Conservation (phyloP, 2,113 vertebrate genomes). For the Centropus unirufus region DNA sequence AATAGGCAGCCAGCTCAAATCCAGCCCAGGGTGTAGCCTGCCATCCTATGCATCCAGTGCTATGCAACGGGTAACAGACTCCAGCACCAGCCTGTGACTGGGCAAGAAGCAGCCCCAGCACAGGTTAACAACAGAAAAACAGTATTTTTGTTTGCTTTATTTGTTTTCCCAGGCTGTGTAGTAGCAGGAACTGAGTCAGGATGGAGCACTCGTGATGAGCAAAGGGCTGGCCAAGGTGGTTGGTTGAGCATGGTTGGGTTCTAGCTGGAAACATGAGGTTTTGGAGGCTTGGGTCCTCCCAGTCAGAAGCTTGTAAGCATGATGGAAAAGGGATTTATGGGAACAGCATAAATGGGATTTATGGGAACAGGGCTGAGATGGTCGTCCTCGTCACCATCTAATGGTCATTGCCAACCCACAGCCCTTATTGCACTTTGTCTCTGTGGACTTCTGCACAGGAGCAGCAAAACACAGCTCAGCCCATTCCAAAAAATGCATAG, state of each 20-base stretch:
- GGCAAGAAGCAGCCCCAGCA: neutral
- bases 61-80: neutral
- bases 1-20: neutral
- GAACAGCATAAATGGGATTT: too few relatives aligned
- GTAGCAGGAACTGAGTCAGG: rapidly evolving
- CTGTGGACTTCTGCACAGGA: neutral
- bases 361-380: neutral
- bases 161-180: too few relatives aligned
- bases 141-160: neutral
- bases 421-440: neutral
- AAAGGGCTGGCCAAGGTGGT: neutral
- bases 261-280: neutral
- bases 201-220: rapidly evolving
- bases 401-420: neutral
- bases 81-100: neutral
- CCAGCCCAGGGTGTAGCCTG: neutral
- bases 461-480: neutral
- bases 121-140: rapidly evolving
- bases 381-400: rapidly evolving
- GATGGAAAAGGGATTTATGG: neutral
- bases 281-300: neutral
- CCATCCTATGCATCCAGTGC: rapidly evolving
- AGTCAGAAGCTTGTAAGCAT: neutral
- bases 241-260: neutral
- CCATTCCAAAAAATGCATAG: rapidly evolving